Base-by-base conservation (phyloP, 2,888 invertebrate species). In the Villa cingulata region DNA sequence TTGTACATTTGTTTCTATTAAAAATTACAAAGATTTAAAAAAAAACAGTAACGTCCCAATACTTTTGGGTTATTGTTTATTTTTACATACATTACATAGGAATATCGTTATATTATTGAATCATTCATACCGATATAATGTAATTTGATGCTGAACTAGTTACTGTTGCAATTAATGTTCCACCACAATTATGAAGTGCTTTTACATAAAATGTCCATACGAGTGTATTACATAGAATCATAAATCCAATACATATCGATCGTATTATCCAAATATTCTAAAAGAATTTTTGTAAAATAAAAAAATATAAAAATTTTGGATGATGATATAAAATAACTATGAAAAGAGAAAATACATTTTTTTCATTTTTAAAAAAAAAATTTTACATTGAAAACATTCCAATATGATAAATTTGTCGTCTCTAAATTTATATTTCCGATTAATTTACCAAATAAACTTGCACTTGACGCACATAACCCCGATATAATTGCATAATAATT, bases 71-170 rank as follows among this genome's bases (percentile, higher is more conserved):
- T n/a, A n/a, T n/a, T n/a, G n/a, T n/a, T n/a, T n/a, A n/a, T n/a
- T n/a, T n/a, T n/a, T n/a, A n/a, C n/a, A n/a, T n/a, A n/a, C n/a
- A n/a, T n/a, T n/a, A n/a, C n/a, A n/a, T n/a, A n/a, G n/a, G n/a
- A n/a, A n/a, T n/a, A n/a, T n/a, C n/a, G n/a, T n/a, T n/a, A n/a
- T n/a, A n/a, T n/a, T n/a, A n/a, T n/a, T 14, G 15, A 16, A 23
- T 4, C 5, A 17, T 45, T 45, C 55, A 48, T 62, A 79, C 79
- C 57, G 80, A 77, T 55, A 72, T 62, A 47, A 76, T 61, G 58
- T 77, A 80, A 65, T 77, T 80, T 12, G 75, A 70, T n/a, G 77
- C 73, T 29, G 78, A 70, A 43, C 74, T 75, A 41, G 72, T 66
- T 7, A 78, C 73, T 6, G 78, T 78, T 2, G 74, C 73, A 4